phyloP scores from a whole-genome alignment of 2,888 invertebrate species.

The Luperina nickerlii region DNA sequence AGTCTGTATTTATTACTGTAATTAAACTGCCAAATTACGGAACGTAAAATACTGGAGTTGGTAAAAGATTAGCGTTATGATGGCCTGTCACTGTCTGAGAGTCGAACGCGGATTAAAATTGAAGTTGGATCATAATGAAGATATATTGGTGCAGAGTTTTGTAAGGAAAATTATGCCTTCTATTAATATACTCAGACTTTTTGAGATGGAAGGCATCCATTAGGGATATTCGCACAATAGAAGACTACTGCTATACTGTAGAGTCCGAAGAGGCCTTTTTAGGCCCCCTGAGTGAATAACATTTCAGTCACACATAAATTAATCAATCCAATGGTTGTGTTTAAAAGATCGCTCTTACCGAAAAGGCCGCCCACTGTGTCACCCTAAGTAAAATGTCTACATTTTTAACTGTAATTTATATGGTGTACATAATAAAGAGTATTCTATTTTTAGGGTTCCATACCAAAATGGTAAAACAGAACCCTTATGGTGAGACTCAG shows the following conservation, averaged over 20 bases:
- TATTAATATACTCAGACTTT: background rate
- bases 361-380: too few species aligned
- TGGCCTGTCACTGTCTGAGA: slow-evolving; percentile 29
- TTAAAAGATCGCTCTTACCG: too few species aligned
- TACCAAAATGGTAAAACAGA: too few species aligned
- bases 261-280: too few species aligned
- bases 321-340: too few species aligned
- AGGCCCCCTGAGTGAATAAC: background rate
- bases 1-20: slow-evolving; percentile 55
- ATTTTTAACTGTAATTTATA: background rate
- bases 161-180: background rate
- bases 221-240: background rate
- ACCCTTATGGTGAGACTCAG: too few species aligned
- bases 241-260: too few species aligned
- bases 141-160: slow-evolving; percentile 18
- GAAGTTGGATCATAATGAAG: slow-evolving; percentile 8
- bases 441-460: too few species aligned
- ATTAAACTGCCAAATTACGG: slow-evolving; percentile 57
- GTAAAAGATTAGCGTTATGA: slow-evolving; percentile 44
- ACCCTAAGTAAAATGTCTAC: too few species aligned
- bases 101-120: slow-evolving; percentile 36
- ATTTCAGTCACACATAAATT: background rate
- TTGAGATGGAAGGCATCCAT: background rate
- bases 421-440: background rate
- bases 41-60: slow-evolving; percentile 53